Base-by-base conservation (phyloP, 2,797 vertebrate genomes). In the Bryconaethiops microstoma region DNA sequence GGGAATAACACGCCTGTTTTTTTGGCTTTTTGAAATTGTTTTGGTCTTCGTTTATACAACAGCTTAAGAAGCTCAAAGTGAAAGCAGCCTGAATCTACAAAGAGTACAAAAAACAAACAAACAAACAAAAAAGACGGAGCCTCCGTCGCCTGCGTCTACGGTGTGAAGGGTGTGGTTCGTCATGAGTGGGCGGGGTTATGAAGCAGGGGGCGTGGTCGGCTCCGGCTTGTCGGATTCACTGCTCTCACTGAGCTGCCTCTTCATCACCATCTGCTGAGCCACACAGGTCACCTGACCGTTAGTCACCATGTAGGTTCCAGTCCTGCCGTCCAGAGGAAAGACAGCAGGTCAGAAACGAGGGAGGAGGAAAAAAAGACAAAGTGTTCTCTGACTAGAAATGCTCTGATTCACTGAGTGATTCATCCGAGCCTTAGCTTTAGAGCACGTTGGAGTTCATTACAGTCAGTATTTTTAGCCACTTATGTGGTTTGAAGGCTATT, bases 251-350 rank as follows among this genome's bases (percentile, higher is more conserved):
- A 88, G 82, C 45, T 93, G 93, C 87, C 93, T 91, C 77, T 94
- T 94, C 60, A 89, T 70, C 2, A 90, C 87, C 86, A 95, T 96
- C 2, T 93, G 94, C 88, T 71, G 90, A 88, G 93, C 91, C 69
- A 91, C 89, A 74, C 96, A 94, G 3, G 94, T 92, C 82, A 93
- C 93, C 86, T 92, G 83, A 68, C 92, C 91, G 4, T 94, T 90
- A 82, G 92, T 86, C 85, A 94, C 89, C 40, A 89, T 94, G 87
- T 94, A 92, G 50, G 92, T 85, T 29, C 91, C 91, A 77, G 89
- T 77, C 89, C 96, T 97, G 89, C 39, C 52, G 69, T 39, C 7
- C 25, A 78, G 40, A 5, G 17, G 77, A 45, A 80, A 29, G 19
- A 57, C 48, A 16, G 45, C 23, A 29, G 9, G 60, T 42, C 17